phyloP scores from a whole-genome alignment of 2,797 vertebrate species.

The Synanceia verrucosa region DNA sequence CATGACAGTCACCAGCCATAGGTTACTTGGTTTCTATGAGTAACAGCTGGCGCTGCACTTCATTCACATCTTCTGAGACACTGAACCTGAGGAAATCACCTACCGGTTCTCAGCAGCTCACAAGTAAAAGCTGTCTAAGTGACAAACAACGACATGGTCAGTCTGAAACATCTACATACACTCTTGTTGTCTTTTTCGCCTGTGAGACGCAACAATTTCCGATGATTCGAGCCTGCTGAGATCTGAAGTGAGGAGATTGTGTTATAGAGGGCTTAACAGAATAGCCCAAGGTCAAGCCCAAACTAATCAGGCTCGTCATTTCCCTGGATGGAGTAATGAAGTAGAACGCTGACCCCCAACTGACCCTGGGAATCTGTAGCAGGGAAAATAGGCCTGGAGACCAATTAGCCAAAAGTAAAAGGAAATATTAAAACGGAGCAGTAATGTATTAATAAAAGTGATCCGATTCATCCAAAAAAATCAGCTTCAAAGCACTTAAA shows the following conservation, averaged over 20 bases:
- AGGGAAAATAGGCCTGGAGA: slow-evolving; percentile 48
- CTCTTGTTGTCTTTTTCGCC: background rate
- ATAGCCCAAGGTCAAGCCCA: slow-evolving; percentile 73
- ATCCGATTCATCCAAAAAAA: slow-evolving; percentile 25
- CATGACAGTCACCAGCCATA: slow-evolving; percentile 64
- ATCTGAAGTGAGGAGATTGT: slow-evolving; percentile 49
- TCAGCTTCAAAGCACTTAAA: slow-evolving; percentile 19
- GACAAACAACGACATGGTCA: background rate
- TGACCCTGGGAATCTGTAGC: slow-evolving; percentile 67
- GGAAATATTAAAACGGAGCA: slow-evolving; percentile 57
- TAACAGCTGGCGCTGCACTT: slow-evolving; percentile 45
- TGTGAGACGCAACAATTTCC: slow-evolving; percentile 28
- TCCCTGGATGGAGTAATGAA: slow-evolving; percentile 73
- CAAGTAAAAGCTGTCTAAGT: slow-evolving; percentile 5
- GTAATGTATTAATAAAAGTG: slow-evolving; percentile 54
- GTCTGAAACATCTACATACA: background rate
- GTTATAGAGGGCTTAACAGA: slow-evolving; percentile 50
- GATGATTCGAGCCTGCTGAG: slow-evolving; percentile 42
- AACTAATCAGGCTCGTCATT: slow-evolving; percentile 76
- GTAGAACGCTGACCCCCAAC: slow-evolving; percentile 66
- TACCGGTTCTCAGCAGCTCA: background rate
- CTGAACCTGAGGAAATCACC: slow-evolving; percentile 13
- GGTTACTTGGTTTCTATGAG: slow-evolving; percentile 71
- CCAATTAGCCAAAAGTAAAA: slow-evolving; percentile 68
- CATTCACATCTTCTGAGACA: slow-evolving; percentile 38